Base-by-base conservation (phyloP, 2,797 vertebrate genomes). In the Platyrinchus mystaceus region DNA sequence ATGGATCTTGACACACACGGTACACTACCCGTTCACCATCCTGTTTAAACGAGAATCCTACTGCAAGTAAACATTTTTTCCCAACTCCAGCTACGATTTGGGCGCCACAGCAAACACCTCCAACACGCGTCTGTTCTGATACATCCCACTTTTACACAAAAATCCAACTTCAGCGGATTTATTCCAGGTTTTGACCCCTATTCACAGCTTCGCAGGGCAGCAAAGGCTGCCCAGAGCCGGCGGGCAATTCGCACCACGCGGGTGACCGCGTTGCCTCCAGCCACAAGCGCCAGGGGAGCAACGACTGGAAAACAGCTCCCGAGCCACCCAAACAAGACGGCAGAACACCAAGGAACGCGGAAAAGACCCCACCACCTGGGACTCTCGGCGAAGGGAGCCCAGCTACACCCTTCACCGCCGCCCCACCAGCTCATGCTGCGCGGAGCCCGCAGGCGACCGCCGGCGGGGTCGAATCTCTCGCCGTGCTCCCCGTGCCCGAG, bases 211-310 rank as follows among this genome's bases (percentile, higher is more conserved):
- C 8, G 12, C 44, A 15, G 16, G 67, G 44, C 52, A 3, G 3
- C 44, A 17, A 4, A n/a, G 49, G n/a, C n/a, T n/a, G n/a, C n/a
- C 2, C 1, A 3, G 30, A 32, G 9, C 1, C 2, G 4, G 4
- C 1, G 4, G n/a, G 0, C 1, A 11, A 7, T 2, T 24, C 3
- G 6, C 18, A 1, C 44, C 0, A 0, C 1, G 4, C 0, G 17
- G 34, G 5, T 23, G 30, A 19, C 24, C 56, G 27, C 28, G 43
- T 0, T 24, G 76, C 53, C 37, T 56, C 14, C 82, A 32, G 37
- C 37, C 73, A 10, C 3, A 22, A 1, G 12, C 3, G 62, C 21
- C 14, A 22, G 30, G 30, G 5, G 0, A 37, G 34, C 3, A 58
- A 9, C 19, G 9, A 10, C 47, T 37, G 20, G 23, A 28, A n/a